Conservation (phyloP, 2,888 invertebrate genomes). For the Kryphioiulus occultus region DNA sequence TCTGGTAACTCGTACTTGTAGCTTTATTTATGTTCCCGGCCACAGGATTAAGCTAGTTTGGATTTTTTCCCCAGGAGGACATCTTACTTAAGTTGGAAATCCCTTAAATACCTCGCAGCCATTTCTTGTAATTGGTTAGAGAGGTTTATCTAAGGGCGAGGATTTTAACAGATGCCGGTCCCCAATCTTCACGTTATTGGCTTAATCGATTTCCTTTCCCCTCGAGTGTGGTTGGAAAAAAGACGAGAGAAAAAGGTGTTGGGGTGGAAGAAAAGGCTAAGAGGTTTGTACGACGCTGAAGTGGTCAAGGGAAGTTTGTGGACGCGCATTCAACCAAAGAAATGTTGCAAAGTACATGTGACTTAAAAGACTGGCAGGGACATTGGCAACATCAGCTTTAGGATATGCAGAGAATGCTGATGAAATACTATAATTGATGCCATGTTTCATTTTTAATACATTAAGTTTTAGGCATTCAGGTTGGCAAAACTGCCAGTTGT, state of each 20-base stretch:
- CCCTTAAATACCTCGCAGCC: constrained; percentile 36
- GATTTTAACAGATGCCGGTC: constrained; percentile 36
- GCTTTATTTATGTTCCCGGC: not conserved
- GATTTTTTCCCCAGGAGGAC: not conserved
- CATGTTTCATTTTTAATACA: too few relatives aligned
- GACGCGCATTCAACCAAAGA: not conserved
- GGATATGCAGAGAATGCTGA: not conserved
- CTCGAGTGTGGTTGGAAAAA: constrained; percentile 18
- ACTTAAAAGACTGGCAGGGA: not conserved
- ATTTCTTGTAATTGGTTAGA: constrained; percentile 36
- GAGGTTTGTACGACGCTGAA: not conserved
- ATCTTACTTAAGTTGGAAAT: constrained; percentile 36
- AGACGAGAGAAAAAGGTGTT: not conserved
- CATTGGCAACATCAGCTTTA: not conserved
- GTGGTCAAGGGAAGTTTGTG: constrained; percentile 6
- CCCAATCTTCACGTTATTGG: constrained; percentile 40
- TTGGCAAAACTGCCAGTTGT: too few relatives aligned
- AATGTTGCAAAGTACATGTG: not conserved
- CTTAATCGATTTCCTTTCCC: constrained; percentile 34
- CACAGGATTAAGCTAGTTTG: not conserved
- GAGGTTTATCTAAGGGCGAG: not conserved
- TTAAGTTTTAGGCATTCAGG: too few relatives aligned
- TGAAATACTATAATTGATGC: too few relatives aligned
- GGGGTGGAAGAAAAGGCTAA: not conserved
- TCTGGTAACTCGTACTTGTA: not conserved